Evolutionary conservation across 2,888 invertebrate genomes (phyloP), one percentile per base, ranked within the genome.

Genomic region (Sphaeridia pumilis): DNA sequence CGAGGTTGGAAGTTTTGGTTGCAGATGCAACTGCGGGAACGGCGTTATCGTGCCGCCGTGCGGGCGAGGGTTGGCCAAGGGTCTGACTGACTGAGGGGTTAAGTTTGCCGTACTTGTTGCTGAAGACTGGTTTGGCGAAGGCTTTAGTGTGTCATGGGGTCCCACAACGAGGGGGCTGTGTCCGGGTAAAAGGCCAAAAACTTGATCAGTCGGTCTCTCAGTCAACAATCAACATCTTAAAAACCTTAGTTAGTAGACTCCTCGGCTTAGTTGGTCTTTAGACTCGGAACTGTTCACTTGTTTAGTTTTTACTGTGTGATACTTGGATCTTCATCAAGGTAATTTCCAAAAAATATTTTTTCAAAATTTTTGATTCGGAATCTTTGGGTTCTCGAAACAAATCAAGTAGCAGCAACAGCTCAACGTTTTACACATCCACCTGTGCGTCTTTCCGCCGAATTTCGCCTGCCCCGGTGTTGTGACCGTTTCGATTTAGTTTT

Each of bases 221-320:
- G 65, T 65, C 65, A 65, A 63, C 58, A 65, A 65, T 61, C 65
- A 60, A 60, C 63, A 63, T 65, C 60, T 65, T 65, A 63, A 63
- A 65, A 65, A 65, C 65, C 63, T 63, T 63, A 65, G 65, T 65
- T 60, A 60, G 58, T 59, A 63, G 60, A 61, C 63, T 65, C 63
- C 59, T 54, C 50, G 44, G 41, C 57, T 58, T 61, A 65, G 61
- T 64, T 59, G 61, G 57, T 59, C 56, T 54, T 55, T 55, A 56
- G 59, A 58, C 55, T 58, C 57, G 56, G 55, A 54, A 57, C 54
- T 52, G 55, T 56, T 53, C 55, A 56, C 59, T 62, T 42, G 52
- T n/a, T 57, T 51, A 24, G 48, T 54, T 42, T 26, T 25, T 46
- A 41, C 20, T 45, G 27, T 50, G 38, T 28, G 43, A 24, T 34